Evolutionary conservation across 2,113 vertebrate species (phyloP).

Genomic region (Cephalophus harveyi): DNA sequence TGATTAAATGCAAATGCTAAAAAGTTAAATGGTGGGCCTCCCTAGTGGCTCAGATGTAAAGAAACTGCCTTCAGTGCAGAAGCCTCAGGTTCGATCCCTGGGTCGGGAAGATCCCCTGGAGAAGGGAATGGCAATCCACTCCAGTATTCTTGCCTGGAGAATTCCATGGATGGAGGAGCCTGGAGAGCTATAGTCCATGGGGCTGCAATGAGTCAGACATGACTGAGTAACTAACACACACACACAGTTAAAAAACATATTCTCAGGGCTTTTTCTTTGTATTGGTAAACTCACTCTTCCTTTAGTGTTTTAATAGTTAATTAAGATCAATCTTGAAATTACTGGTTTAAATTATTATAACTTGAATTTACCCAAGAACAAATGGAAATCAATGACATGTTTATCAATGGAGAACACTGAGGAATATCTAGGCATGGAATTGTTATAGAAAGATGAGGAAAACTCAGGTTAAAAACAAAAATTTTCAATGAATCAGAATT

Average conservation of each 20-base stretch:
- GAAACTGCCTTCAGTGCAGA: not conserved
- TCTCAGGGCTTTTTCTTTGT: not conserved
- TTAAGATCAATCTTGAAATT: not conserved
- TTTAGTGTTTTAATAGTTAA: not conserved
- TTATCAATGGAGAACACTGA: not conserved
- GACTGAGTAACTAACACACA: not conserved
- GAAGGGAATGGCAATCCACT: not conserved
- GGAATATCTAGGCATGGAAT: not conserved
- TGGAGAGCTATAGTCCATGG: not conserved
- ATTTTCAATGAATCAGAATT: not conserved
- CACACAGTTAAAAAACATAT: not conserved
- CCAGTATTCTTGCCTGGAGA: not conserved
- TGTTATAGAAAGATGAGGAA: not conserved
- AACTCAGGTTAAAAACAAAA: not conserved
- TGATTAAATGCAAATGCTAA: not conserved
- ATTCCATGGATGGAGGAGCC: not conserved
- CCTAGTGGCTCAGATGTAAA: not conserved
- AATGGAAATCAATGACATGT: not conserved
- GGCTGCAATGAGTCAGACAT: not conserved
- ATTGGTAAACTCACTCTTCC: not conserved
- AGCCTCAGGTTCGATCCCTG: not conserved
- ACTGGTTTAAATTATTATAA: conserved; percentile 34
- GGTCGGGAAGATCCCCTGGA: not conserved
- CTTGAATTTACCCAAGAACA: not conserved
- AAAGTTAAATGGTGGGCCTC: not conserved